Conservation (phyloP, 2,888 invertebrate species). For the Pycnomerus fuliginosus region DNA sequence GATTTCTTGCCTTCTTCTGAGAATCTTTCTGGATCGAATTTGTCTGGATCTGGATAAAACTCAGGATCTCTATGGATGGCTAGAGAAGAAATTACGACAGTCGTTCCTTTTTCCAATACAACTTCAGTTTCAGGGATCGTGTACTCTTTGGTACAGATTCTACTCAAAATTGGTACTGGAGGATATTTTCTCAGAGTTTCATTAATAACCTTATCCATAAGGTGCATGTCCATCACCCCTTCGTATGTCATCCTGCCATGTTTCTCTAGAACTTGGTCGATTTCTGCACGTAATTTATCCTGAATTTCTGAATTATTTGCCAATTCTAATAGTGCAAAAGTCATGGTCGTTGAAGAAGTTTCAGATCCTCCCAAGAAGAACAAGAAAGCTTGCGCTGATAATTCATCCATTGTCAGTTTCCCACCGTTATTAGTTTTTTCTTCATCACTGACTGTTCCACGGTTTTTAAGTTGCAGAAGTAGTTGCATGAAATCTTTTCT, state of each 20-base stretch:
- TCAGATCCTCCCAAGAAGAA: constrained; percentile 64
- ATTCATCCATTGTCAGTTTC: constrained; percentile 23
- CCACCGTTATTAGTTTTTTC: neutral
- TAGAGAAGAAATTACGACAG: constrained; percentile 33
- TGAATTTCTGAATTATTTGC: constrained; percentile 53
- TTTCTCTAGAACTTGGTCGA: constrained; percentile 27
- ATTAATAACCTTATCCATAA: constrained; percentile 12
- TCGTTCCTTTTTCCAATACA: constrained; percentile 39
- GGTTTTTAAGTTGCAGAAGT: neutral
- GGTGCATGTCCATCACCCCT: constrained; percentile 8
- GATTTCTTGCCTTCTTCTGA: constrained; percentile 27
- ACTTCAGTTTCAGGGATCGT: constrained; percentile 37
- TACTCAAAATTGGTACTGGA: constrained; percentile 30
- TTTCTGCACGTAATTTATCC: constrained; percentile 49
- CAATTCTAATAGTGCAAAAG: constrained; percentile 58
- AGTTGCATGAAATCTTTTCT: neutral
- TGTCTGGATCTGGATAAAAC: constrained; percentile 38
- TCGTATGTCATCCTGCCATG: constrained; percentile 8
- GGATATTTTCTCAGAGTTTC: constrained; percentile 46
- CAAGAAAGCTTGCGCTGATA: constrained; percentile 57
- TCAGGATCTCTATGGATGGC: constrained; percentile 43
- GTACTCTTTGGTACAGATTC: constrained; percentile 33
- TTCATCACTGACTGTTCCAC: neutral
- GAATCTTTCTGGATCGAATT: constrained; percentile 29
- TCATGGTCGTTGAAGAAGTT: constrained; percentile 60